phyloP scores from a whole-genome alignment of 2,113 vertebrate species.

The Xenopus borealis region DNA sequence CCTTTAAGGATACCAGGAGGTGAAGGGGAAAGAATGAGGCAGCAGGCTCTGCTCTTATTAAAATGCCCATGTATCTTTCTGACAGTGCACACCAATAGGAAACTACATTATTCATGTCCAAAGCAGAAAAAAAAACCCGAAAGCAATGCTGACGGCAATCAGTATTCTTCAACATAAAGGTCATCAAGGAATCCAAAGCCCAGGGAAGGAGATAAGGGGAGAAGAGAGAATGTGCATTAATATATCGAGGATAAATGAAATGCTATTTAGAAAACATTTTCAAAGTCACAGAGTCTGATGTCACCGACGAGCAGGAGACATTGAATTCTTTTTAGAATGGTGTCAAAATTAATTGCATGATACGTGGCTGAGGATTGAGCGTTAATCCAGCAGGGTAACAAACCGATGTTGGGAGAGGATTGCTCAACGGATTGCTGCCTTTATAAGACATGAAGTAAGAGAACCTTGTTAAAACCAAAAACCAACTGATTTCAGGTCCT shows the following conservation, averaged over 20 bases:
- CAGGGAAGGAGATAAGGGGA: conserved; percentile 12
- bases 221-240: conserved; percentile 20
- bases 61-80: conserved; percentile 32
- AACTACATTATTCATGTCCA: conserved; percentile 45
- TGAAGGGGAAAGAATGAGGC: background rate
- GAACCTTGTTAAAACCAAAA: no score
- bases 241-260: conserved; percentile 33
- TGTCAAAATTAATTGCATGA: conserved; percentile 25
- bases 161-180: conserved; percentile 45
- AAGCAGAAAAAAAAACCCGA: conserved; percentile 10
- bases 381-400: conserved; percentile 6
- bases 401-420: no score
- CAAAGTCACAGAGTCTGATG: conserved; percentile 19
- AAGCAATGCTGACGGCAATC: conserved; percentile 39
- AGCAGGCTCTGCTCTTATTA: conserved; percentile 25
- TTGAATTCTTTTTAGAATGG: conserved; percentile 4
- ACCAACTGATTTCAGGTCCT: no score
- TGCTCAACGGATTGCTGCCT: no score
- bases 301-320: conserved; percentile 5
- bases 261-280: conserved; percentile 33
- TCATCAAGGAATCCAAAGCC: conserved; percentile 32
- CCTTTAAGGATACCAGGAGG: background rate
- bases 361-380: background rate
- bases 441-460: no score
- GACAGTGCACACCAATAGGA: conserved; percentile 24